A percentile compares a stretch with the other conserved stretches of the same genome.
Conservation (phyloP, 2,797 vertebrate species). For the Ptychadena robeensis region DNA sequence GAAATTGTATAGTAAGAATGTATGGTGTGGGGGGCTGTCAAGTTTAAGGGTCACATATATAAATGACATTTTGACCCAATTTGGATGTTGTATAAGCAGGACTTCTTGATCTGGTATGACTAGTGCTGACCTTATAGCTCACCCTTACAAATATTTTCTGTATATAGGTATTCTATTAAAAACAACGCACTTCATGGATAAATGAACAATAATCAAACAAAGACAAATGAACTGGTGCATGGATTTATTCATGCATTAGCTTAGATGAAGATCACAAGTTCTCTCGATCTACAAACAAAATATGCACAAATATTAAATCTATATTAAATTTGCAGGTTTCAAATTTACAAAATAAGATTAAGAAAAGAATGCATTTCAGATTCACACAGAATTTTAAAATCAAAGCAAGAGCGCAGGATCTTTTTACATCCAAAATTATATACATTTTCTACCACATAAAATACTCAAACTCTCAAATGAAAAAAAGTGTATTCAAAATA, state of each 20-base stretch:
- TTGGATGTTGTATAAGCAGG: too few species aligned
- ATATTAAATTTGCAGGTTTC: slow-evolving; percentile 71
- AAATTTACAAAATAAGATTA: slow-evolving; percentile 81
- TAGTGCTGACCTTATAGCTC: too few species aligned
- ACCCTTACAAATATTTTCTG: too few species aligned
- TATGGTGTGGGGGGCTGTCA: too few species aligned
- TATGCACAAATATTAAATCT: slow-evolving; percentile 70
- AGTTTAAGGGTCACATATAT: too few species aligned
- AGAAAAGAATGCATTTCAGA: slow-evolving; percentile 67
- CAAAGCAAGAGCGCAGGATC: slow-evolving; percentile 78
- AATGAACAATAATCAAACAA: background rate
- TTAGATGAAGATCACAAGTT: slow-evolving; percentile 72
- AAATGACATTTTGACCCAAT: too few species aligned
- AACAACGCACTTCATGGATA: too few species aligned
- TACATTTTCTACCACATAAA: slow-evolving; percentile 74
- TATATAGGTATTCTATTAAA: too few species aligned
- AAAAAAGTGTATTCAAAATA: slow-evolving; percentile 76
- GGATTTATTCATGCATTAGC: slow-evolving; percentile 75
- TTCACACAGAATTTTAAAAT: slow-evolving; percentile 71
- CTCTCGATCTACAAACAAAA: slow-evolving; percentile 65
- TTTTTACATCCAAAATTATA: slow-evolving; percentile 77
- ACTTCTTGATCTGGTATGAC: too few species aligned
- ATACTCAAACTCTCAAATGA: slow-evolving; percentile 67
- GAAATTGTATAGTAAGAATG: too few species aligned
- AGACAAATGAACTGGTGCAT: slow-evolving; percentile 62